Conservation (phyloP, 2,113 vertebrate genomes). For the Shinisaurus crocodilurus region DNA sequence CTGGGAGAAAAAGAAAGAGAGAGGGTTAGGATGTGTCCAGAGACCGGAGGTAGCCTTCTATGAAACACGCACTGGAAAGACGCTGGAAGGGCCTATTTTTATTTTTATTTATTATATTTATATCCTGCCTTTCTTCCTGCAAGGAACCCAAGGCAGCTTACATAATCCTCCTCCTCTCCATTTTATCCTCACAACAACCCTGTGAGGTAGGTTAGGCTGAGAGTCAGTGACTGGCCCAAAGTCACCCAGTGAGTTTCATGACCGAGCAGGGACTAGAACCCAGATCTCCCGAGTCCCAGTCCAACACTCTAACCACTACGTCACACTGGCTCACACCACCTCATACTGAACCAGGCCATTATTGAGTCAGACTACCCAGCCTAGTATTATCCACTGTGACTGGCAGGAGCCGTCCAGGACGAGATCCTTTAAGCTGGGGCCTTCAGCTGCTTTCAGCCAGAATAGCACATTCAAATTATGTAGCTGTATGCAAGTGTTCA, state of each 20-base stretch:
- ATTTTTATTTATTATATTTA: too few relatives aligned
- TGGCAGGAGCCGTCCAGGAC: background rate
- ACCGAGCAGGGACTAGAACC: too few relatives aligned
- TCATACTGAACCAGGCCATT: background rate
- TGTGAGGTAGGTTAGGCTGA: too few relatives aligned
- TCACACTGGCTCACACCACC: too few relatives aligned
- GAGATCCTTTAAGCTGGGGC: background rate
- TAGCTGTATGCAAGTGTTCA: background rate
- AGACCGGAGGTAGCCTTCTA: background rate
- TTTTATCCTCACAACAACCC: too few relatives aligned
- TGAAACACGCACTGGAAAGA: background rate
- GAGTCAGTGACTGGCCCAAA: too few relatives aligned
- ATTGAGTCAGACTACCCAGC: background rate
- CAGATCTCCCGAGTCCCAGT: too few relatives aligned
- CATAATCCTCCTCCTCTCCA: too few relatives aligned
- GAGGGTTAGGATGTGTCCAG: background rate
- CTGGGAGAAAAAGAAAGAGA: background rate
- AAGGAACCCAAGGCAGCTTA: too few relatives aligned
- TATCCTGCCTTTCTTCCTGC: too few relatives aligned
- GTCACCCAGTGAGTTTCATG: too few relatives aligned
- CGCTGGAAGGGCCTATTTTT: background rate
- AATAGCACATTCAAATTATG: background rate
- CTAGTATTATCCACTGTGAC: background rate
- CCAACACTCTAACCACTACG: too few relatives aligned
- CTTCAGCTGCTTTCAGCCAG: background rate